Evolutionary conservation across 2,113 vertebrate genomes (phyloP), one percentile per base, ranked within the genome.

Genomic region (Rana temporaria): DNA sequence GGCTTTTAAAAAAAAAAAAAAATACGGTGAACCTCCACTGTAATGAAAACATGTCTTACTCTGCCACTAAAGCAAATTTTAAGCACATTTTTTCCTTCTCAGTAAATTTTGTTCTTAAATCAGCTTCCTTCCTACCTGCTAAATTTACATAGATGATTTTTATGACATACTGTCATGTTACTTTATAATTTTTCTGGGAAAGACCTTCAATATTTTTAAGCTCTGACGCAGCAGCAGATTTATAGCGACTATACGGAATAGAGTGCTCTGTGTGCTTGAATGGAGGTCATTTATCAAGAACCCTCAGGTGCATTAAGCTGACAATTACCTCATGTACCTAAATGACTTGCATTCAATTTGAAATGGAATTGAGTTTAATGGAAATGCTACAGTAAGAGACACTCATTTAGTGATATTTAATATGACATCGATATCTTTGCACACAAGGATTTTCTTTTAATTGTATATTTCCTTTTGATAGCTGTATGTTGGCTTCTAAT

Each of bases 311-410:
- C 48, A 69, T 70, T 59, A 70, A 62, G 78, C 55, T 70, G 78
- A 80, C 78, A 80, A 80, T 80, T 80, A 60, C 78, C 78, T 79
- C 77, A 79, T 79, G 65, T 79, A 55, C 62, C 65, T 68, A 79
- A 79, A 68, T 59, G 77, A 68, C 64, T 78, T 32, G 22, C 62
- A 66, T 78, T 78, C 53, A 24, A 78, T 79, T 79, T 59, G 30
- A 68, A 55, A 77, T 38, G 32, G 63, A 68, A 79, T 26, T 42
- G 53, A 68, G 53, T 79, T 79, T 68, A 79, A 79, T 79, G 52
- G 19, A 56, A 26, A 79, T 59, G 63, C 42, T 68, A 18, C 53
- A 16, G 52, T 30, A 3, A 68, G 26, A 68, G 77, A 38, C 30
- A 56, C 24, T 68, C 63, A 59, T 68, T 68, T 80, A 60, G 32